These are phyloP conservation scores for Dicerorhinus sumatrensis DNA, from an alignment of 2,113 vertebrate species.

Conservation along the genomic window DNA sequence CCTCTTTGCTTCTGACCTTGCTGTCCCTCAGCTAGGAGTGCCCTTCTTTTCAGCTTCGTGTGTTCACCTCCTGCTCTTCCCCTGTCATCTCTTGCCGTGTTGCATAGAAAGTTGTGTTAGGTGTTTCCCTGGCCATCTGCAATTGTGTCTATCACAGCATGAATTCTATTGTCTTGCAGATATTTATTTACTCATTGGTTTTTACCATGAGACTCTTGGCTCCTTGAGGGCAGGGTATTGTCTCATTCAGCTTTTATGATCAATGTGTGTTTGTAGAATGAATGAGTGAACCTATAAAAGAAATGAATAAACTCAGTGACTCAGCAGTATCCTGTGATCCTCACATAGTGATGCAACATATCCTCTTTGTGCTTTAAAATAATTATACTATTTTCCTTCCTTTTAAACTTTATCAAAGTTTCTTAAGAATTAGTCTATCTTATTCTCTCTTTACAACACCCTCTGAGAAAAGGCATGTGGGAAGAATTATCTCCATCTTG, in stretches of 20 bases:
- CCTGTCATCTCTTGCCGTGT: neutral
- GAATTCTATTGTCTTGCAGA: neutral
- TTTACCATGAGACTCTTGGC: neutral
- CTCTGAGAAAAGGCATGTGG: neutral
- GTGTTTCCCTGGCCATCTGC: neutral
- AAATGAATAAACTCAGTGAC: neutral
- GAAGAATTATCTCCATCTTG: neutral
- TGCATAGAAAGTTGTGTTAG: neutral
- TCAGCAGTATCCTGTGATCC: neutral
- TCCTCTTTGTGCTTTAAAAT: neutral
- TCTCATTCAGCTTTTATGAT: neutral
- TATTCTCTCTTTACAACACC: neutral
- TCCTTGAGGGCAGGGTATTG: neutral
- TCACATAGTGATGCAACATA: neutral
- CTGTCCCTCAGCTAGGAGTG: neutral
- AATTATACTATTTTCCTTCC: neutral
- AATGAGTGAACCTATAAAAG: neutral
- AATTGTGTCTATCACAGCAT: neutral
- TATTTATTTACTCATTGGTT: neutral
- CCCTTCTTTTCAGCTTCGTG: neutral
- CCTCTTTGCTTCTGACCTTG: neutral
- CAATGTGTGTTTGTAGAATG: neutral
- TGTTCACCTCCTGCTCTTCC: neutral
- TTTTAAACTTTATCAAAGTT: neutral
- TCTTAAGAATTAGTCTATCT: neutral